Base-by-base conservation (phyloP, 2,113 vertebrate genomes). In the Macquaria ambigua region DNA sequence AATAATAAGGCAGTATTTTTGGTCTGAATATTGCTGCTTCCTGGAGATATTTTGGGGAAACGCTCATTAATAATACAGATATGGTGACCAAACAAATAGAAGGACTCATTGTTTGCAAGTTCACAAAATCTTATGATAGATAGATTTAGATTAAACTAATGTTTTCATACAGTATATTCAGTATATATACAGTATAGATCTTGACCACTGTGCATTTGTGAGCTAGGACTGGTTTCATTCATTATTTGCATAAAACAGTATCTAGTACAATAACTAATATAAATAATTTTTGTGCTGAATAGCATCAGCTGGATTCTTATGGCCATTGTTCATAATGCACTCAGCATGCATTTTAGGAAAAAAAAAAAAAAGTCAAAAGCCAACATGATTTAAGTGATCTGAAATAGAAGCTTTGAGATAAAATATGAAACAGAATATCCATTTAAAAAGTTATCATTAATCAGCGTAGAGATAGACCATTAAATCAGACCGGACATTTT, bases 401-500 rank as follows among this genome's bases (percentile, higher is more conserved):
- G 25, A 70, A 70, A 62, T 28, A 28, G 25, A 74, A 1, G 43
- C n/a, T n/a, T 68, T 58, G 50, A 52, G 20, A 18, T 50, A 7
- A 53, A 67, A 68, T 41, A 10, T 25, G 53, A 79, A 64, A 59
- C 14, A n/a, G 28, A 78, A 79, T 62, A 82, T 79, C 69, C 85
- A 52, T 81, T 77, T 64, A 39, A 80, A 75, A 85, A 81, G 66
- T 78, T 18, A 52, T 71, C 68, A 69, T 85, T 75, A 75, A 85
- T 87, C 84, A 70, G 23, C 31, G 41, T 28, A 48, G 31, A 84
- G 68, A 83, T 43, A 58, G 58, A 67, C 82, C 68, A 88, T 88
- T 88, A 80, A 85, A 88, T 75, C 53, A 82, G 83, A 79, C 20
- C 2, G 14, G 71, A 59, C 62, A 46, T 83, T 83, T 86, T 53